Conservation (phyloP, 2,797 vertebrate species). For the Notoglanidium macrostoma region DNA sequence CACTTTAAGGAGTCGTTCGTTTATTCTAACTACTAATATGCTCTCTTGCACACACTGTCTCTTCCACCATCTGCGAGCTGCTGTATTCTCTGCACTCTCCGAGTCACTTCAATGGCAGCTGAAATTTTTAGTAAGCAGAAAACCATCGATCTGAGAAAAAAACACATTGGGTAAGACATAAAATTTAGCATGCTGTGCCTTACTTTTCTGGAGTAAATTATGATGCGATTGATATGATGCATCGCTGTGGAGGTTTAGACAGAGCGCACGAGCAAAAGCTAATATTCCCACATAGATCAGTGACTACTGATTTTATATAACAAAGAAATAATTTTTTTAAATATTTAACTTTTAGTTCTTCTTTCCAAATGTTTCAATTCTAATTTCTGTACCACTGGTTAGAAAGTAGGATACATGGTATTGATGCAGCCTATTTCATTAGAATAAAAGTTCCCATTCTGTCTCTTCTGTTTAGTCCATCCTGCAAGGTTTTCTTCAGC, state of each 20-base stretch:
- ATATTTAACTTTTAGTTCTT: not conserved
- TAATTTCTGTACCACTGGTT: not conserved
- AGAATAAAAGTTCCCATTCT: not conserved
- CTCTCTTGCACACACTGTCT: not conserved
- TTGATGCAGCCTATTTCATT: not conserved
- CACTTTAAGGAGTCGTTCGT: slow-evolving; percentile 1
- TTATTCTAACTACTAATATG: not conserved
- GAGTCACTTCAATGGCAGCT: slow-evolving; percentile 60
- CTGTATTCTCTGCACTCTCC: not conserved
- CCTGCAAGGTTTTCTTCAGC: slow-evolving; percentile 94
- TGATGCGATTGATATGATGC: not conserved
- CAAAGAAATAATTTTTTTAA: not conserved
- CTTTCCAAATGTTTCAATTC: not conserved
- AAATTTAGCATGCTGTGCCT: not conserved
- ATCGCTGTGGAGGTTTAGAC: not conserved
- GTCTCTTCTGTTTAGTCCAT: slow-evolving; percentile 76
- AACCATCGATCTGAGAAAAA: slow-evolving; percentile 84
- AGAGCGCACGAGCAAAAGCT: not conserved
- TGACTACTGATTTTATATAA: not conserved
- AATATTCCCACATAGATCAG: not conserved
- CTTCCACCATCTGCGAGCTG: not conserved
- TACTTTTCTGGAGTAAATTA: not conserved
- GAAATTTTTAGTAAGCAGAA: slow-evolving; percentile 79
- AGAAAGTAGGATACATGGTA: not conserved
- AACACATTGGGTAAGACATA: slow-evolving; percentile 83